Base-by-base conservation (phyloP, 2,113 vertebrate species). In the Stegastes partitus region DNA sequence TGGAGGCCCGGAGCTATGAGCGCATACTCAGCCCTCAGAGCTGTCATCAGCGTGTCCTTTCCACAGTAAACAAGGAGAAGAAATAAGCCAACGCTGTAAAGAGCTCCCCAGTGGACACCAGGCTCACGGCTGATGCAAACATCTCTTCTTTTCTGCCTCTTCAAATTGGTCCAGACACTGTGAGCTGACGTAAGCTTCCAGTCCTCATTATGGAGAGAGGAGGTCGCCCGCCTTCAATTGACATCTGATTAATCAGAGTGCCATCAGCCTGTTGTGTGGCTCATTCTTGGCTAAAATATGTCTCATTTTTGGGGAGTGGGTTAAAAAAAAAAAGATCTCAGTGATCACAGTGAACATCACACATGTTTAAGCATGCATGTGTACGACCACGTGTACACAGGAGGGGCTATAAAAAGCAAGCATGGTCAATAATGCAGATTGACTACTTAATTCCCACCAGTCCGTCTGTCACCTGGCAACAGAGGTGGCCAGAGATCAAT, bases 371-470 rank as follows among this genome's bases (percentile, higher is more conserved):
- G 14, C 16, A 34, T 42, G n/a, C 51, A 21, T 10, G 9, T 37
- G 8, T 51, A 34, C 23, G 15, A 18, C 44, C 63, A 61, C 39
- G 61, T 28, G 67, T n/a, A 74, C 51, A 57, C 22, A 67, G 26
- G 44, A 7, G 25, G 51, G 25, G 57, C 74, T 87, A 86, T 68
- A 88, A 72, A 79, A 72, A 71, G 88, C 74, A 49, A 77, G 44
- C 47, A 66, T 81, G 82, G 31, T 73, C 85, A 89, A 89, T 92
- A 89, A 91, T 92, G 92, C 78, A 91, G 79, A 92, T 90, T 86
- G 84, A 92, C 81, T 77, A 89, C 74, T 89, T 92, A 90, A 92
- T 92, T 82, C 79, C 49, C 56, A 63, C 37, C 26, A 71, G 68
- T 87, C 68, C 42, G 28, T 57, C 63, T 73, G 83, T 88, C 87